A percentile compares a stretch with the other conserved stretches of the same genome.
Evolutionary conservation across 2,113 vertebrate species (phyloP).

Genomic region (Strix uralensis): DNA sequence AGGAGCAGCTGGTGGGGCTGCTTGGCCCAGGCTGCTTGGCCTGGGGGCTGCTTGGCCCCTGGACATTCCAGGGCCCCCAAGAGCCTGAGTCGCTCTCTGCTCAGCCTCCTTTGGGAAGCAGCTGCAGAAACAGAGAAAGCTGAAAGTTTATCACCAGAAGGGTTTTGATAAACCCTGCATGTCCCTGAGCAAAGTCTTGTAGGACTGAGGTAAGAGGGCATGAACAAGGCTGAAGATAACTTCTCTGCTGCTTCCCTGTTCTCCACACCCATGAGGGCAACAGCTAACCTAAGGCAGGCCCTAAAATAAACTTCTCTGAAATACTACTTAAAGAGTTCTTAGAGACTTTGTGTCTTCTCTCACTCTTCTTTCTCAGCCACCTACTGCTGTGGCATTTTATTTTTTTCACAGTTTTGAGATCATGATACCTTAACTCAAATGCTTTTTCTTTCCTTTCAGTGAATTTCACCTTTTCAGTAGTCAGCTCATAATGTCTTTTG

Average conservation of each 20-base stretch:
- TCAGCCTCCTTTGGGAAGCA: neutral
- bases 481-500: neutral
- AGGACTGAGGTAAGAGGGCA: neutral
- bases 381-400: neutral
- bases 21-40: neutral
- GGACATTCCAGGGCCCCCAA: neutral
- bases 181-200: neutral
- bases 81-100: fast-evolving
- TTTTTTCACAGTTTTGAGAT: neutral
- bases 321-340: neutral
- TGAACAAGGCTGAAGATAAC: neutral
- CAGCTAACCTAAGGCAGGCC: neutral
- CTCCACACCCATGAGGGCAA: neutral
- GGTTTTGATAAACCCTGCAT: neutral
- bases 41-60: neutral
- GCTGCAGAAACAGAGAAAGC: neutral
- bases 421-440: neutral
- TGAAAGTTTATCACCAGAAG: neutral
- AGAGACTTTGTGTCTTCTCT: neutral
- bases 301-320: neutral
- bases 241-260: neutral
- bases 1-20: neutral
- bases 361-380: neutral
- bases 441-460: neutral
- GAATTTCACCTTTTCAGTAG: neutral